Percentiles rank a stretch among this genome's conserved stretches.
phyloP scores from a whole-genome alignment of 2,797 vertebrate species.

The Hydrolagus colliei region DNA sequence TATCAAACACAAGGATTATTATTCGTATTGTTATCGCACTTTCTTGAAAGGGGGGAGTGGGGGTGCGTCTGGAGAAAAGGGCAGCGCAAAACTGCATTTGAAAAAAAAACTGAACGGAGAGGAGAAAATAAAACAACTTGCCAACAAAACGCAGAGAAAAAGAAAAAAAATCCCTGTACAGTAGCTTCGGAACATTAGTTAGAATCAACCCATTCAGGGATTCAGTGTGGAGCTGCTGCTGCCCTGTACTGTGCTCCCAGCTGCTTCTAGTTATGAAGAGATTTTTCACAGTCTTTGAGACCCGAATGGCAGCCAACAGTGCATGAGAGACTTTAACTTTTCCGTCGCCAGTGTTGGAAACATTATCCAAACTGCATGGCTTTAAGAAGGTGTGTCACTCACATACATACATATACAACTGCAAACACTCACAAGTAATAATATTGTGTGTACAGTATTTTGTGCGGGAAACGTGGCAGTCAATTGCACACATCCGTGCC shows the following conservation, averaged over 20 bases:
- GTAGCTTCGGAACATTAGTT: conserved; percentile 21
- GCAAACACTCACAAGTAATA: too few species aligned
- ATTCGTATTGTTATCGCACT: too few species aligned
- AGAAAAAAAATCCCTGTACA: background rate
- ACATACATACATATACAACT: too few species aligned
- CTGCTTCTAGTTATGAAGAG: conserved; percentile 27
- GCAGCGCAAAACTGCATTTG: background rate
- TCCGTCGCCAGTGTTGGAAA: conserved; percentile 12
- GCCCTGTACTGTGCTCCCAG: conserved; percentile 1
- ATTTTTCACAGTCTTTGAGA: conserved; percentile 31
- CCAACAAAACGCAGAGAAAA: background rate
- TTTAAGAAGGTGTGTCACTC: background rate
- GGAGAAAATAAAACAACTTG: conserved; percentile 10
- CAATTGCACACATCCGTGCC: too few species aligned
- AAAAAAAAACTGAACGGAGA: background rate
- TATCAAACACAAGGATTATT: background rate
- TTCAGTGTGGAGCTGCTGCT: background rate
- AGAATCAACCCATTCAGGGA: conserved; percentile 10
- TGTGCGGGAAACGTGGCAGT: too few species aligned
- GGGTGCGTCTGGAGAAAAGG: background rate
- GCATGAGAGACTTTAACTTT: conserved; percentile 10
- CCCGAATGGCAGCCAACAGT: conserved; percentile 25
- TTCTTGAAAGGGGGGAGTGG: too few species aligned
- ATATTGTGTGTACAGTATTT: too few species aligned
- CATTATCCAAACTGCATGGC: conserved; percentile 6